phyloP scores from a whole-genome alignment of 2,888 invertebrate genomes.

The Eupithecia dodoneata region DNA sequence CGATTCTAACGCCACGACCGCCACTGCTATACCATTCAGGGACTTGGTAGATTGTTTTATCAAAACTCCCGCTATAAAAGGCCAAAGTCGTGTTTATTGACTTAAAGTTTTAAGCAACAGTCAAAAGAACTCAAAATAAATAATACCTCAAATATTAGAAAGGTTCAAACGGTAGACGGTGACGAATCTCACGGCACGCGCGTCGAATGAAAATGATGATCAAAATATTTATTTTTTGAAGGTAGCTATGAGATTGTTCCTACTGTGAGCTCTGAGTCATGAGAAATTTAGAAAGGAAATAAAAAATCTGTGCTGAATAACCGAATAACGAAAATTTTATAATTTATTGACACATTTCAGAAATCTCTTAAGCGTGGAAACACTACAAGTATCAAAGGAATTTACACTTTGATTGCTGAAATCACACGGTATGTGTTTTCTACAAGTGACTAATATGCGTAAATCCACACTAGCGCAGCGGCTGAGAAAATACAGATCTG shows the following conservation, averaged over 20 bases:
- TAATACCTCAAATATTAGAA: slow-evolving; percentile 65
- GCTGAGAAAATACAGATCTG: too few relatives aligned
- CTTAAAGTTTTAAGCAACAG: background rate
- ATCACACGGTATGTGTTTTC: too few relatives aligned
- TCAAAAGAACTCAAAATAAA: slow-evolving; percentile 15
- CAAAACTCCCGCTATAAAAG: background rate
- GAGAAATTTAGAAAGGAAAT: background rate
- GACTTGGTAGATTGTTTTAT: background rate
- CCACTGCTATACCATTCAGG: background rate
- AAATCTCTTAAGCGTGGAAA: too few relatives aligned
- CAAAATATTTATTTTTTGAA: slow-evolving; percentile 71
- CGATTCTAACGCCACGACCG: background rate
- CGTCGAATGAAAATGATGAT: slow-evolving; percentile 72
- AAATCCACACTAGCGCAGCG: too few relatives aligned
- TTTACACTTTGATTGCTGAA: too few relatives aligned
- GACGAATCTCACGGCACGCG: slow-evolving; percentile 76
- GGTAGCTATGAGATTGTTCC: slow-evolving; percentile 49
- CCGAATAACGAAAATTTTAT: too few relatives aligned
- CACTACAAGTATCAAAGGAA: too few relatives aligned
- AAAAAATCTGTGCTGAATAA: background rate
- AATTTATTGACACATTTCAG: too few relatives aligned
- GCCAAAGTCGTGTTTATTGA: background rate
- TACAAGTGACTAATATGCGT: too few relatives aligned
- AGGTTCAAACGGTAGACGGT: slow-evolving; percentile 71
- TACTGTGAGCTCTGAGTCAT: background rate